Evolutionary conservation across 2,113 vertebrate species (phyloP).

Genomic region (Regulus satrapa): DNA sequence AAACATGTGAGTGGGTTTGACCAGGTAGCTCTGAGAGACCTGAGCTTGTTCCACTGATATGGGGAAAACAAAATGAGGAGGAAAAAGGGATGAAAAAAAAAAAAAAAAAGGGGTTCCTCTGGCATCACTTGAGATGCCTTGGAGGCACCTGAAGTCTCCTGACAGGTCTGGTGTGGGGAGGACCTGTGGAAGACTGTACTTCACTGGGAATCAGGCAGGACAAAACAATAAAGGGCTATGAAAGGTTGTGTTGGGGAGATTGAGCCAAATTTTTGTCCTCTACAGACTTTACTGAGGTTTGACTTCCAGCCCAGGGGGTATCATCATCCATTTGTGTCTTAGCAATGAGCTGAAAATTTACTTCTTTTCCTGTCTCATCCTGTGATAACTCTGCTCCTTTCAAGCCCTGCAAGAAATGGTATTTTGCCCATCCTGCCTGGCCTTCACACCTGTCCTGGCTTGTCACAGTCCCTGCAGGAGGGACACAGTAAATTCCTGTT

Average conservation of each 20-base stretch:
- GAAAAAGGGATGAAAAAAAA: not conserved
- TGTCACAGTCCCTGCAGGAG: not conserved
- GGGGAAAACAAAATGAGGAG: not conserved
- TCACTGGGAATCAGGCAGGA: not conserved
- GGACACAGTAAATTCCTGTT: accelerated
- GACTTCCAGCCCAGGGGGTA: not conserved
- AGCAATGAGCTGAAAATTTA: not conserved
- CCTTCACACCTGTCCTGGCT: not conserved
- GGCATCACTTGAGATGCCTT: not conserved
- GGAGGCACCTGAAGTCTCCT: not conserved
- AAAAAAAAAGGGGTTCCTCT: not conserved
- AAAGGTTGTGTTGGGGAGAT: not conserved
- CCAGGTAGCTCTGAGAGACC: not conserved
- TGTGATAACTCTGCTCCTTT: not conserved
- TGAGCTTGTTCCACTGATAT: not conserved
- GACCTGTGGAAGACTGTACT: not conserved
- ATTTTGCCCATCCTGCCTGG: not conserved
- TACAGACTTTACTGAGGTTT: not conserved
- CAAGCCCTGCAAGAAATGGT: not conserved
- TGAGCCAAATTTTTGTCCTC: not conserved
- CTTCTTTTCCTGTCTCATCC: not conserved
- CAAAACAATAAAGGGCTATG: not conserved
- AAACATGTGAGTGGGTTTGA: not conserved
- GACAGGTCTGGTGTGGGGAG: not conserved
- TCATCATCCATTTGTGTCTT: not conserved